Evolutionary conservation across 2,113 vertebrate genomes (phyloP), one percentile per base, ranked within the genome.

Genomic region (Periophthalmus modestus): DNA sequence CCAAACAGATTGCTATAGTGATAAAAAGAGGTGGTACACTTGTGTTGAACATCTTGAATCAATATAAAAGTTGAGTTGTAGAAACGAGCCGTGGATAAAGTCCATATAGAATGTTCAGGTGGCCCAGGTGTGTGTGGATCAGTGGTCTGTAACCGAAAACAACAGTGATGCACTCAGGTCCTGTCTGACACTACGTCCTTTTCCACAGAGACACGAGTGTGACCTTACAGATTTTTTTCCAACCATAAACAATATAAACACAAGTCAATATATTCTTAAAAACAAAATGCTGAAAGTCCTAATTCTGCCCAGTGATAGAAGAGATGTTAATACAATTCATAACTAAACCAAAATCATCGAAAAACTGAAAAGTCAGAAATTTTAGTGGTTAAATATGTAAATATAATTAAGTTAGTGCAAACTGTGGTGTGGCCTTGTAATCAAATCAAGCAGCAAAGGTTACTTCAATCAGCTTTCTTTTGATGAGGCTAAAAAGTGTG

Each of bases 151-250:
- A 66, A 67, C 79, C 79, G 76, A 88, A 84, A 85, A 86, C 85
- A 86, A 76, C 81, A 83, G 82, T 87, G 86, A 89, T 82, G 91
- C 82, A 78, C 83, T 86, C 68, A 72, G 73, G 68, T 83, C 81
- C 75, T 89, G 85, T 90, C 82, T 83, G 73, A 72, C 78, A 89
- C 82, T 78, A 84, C 84, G 83, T 86, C 85, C 79, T 86, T 89
- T 85, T 91, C 84, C 82, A 82, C 52, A 69, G 85, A 90, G 85
- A 86, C 88, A 76, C 85, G 87, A 80, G 82, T 82, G 79, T 65
- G 18, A 79, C 85, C 78, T 90, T 77, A 89, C 82, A 78, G 82
- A 87, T 89, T 77, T 88, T 85, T 28, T 12, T 11, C n/a, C 54
- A 57, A 12, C n/a, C n/a, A 2, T 57, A 57, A 23, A 21, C 21